Evolutionary conservation across 2,888 invertebrate species (phyloP), one percentile per base, ranked within the genome.

Genomic region (Pyrocoelia pectoralis): DNA sequence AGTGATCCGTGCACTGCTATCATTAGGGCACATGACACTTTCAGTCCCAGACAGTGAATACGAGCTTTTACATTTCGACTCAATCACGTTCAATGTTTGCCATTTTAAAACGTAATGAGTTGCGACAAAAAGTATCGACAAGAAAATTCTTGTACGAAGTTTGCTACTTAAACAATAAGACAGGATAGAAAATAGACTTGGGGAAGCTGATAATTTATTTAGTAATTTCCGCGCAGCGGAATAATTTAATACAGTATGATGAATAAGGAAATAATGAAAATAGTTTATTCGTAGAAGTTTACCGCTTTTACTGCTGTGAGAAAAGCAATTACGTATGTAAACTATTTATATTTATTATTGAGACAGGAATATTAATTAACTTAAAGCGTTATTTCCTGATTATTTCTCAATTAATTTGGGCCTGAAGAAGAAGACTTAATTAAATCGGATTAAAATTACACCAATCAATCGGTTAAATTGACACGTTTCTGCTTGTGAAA

Each of bases 21-120:
- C 68, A 67, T 68, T 68, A 68, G 68, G 50, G 60, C 61, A 63
- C 63, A 60, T 67, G 68, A 67, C 67, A 65, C 63, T 65, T 68
- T 67, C 65, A 63, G 62, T 53, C 57, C 62, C 67, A 51, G 65
- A 62, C 65, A 51, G 60, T 52, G 62, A 61, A 61, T 57, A 58
- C 67, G 65, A 67, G 55, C 15, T 55, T n/a, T 46, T 46, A 55
- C 55, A 46, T 55, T 53, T 55, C 41, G 55, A 54, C 46, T 17
- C 43, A 41, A 55, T 55, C 46, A 55, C 28, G 15, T n/a, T 10
- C 15, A 24, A 17, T 15, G 52, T 38, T 14, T 28, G 19, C 40
- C 19, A 24, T 19, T 41, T 41, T 3, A 18, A 24, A 8, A 33
- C 38, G 53, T 53, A 40, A 53, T 53, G 18, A 33, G 18, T 50